Base-by-base conservation (phyloP, 1,140 invertebrate genomes). In the Plutomurus gul region DNA sequence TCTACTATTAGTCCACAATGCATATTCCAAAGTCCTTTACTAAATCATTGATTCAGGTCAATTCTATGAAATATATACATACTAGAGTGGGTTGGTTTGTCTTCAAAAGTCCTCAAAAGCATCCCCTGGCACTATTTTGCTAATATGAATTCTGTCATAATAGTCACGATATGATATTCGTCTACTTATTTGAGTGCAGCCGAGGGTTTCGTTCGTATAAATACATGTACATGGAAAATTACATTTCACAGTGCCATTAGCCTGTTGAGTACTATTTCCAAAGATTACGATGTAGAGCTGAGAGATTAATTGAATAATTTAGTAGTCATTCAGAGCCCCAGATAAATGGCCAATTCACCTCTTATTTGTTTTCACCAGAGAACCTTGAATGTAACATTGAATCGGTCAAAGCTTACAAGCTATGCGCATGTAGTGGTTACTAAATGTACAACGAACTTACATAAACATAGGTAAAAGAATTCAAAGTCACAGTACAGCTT, bases 341-440 rank as follows among this genome's bases (percentile, higher is more conserved):
- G 13, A 7, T 39, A 39, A 6, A 39, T 13, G 37, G 37, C 37
- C 47, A 51, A 22, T 51, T 51, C 47, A 25, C 20, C 20, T 7
- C 18, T 22, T 18, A 22, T 51, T 39, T 51, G 47, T 51, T 51
- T 51, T 51, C 47, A 51, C 18, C 10, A 51, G 20, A 51, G 25
- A 51, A 43, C n/a, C n/a, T 43, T 43, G 39, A 43, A 13, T n/a
- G 8, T 20, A 4, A 13, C 5, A 65, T 65, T 65, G 25, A 65
- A 65, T 65, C 56, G 56, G 56, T 65, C 56, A 65, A 65, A 65
- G 56, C 11, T 30, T 65, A 25, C 30, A n/a, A 65, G n/a, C 27
- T 65, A 33, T n/a, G 4, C 30, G 56, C 16, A 65, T 65, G 3
- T 11, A 51, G 20, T 51, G 30, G 16, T 33, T 65, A 33, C 5